A percentile compares a stretch with the other conserved stretches of the same genome.
phyloP scores from a whole-genome alignment of 1,140 invertebrate species.

The Drosophila tropicalis region DNA sequence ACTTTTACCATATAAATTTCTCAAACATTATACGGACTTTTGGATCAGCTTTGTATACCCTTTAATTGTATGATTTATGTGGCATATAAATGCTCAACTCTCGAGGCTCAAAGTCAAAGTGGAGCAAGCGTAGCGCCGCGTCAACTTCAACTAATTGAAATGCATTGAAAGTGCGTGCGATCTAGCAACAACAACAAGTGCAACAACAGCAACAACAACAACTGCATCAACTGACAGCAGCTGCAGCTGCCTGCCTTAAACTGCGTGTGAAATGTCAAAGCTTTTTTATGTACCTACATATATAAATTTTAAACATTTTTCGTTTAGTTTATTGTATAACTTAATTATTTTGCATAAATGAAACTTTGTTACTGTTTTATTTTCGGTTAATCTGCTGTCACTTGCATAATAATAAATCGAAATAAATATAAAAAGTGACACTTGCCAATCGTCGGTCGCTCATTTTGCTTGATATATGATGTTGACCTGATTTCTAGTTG shows the following conservation, averaged over 20 bases:
- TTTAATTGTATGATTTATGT: neutral
- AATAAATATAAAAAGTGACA: slow-evolving; percentile 72
- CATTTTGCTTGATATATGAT: slow-evolving; percentile 58
- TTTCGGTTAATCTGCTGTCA: slow-evolving; percentile 31
- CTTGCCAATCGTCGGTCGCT: slow-evolving; percentile 62
- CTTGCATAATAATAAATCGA: slow-evolving; percentile 69
- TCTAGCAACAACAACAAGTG: slow-evolving; percentile 51
- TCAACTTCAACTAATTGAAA: slow-evolving; percentile 66
- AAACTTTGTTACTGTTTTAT: slow-evolving; percentile 2
- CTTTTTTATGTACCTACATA: neutral
- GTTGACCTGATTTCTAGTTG: slow-evolving; percentile 61
- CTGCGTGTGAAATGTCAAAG: slow-evolving; percentile 76
- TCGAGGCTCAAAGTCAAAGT: slow-evolving; percentile 70
- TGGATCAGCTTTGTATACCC: neutral
- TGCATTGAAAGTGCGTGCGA: slow-evolving; percentile 78
- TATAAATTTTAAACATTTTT: slow-evolving; percentile 61
- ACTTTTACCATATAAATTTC: too few species aligned
- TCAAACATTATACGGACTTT: too few species aligned
- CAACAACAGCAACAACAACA: neutral
- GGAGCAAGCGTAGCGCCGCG: slow-evolving; percentile 48
- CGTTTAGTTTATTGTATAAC: slow-evolving; percentile 45
- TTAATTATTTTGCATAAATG: slow-evolving; percentile 62
- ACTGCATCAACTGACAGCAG: slow-evolving; percentile 6
- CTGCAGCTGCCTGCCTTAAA: slow-evolving; percentile 37
- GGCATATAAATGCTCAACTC: slow-evolving; percentile 40